Base-by-base conservation (phyloP, 2,113 vertebrate genomes). In the Peromyscus maniculatus region DNA sequence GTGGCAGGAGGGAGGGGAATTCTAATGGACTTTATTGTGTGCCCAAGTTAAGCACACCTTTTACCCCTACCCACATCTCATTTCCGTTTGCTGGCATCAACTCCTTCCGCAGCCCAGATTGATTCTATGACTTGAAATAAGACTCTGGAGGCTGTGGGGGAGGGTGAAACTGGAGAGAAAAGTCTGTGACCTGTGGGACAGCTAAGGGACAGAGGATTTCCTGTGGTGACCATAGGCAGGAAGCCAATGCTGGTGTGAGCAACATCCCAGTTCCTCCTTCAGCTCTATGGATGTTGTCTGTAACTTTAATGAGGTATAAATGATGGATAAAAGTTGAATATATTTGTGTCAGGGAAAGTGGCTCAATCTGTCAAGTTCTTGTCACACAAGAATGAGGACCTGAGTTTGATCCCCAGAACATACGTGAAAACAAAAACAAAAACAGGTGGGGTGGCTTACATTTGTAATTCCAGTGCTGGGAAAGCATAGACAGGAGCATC, bases 221-320 rank as follows among this genome's bases (percentile, higher is more conserved):
- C 49, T 4, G 1, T 1, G 26, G 8, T 4, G 1, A 21, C 7
- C 9, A 31, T 24, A 28, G 13, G 3, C 31, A 59, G 64, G 31
- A 28, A 33, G 64, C 36, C 59, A n/a, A 3, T 0, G 1, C 3
- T 4, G 0, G 67, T 33, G 33, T 10, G 6, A 8, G 9, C 6
- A 33, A 13, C 3, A 0, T 67, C 24, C 4, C 6, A 0, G 21
- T 66, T 19, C 3, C 1, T 7, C 12, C 52, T n/a, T 16, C 62
- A 11, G 57, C 28, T 57, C n/a, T 55, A 8, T 7, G 2, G 17
- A 57, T 39, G 11, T 36, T 24, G 39, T 31, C 22, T 46, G 19
- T 55, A 62, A 87, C 9, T 16, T 71, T 72, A n/a, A n/a, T 21
- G 66, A 49, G 21, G 7, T n/a, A 4, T 36, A 75, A 80, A 6